Conservation (phyloP, 2,797 vertebrate genomes). For the Coregonus sp. region DNA sequence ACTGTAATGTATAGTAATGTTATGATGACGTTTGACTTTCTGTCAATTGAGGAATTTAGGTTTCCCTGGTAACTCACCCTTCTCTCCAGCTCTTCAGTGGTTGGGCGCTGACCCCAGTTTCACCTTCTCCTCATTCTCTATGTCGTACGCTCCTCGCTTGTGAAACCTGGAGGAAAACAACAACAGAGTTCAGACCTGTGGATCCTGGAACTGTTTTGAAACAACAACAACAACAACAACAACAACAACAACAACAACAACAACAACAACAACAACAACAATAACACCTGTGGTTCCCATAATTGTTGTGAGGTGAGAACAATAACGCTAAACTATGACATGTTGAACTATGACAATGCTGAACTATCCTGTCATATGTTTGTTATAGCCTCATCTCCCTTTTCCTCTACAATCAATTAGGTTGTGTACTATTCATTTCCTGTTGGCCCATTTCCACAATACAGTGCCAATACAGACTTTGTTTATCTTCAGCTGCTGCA, state of each 20-base stretch:
- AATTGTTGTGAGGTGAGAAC: neutral
- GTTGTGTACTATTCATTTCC: neutral
- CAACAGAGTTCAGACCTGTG: neutral
- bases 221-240: neutral
- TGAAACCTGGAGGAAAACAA: constrained; percentile 83
- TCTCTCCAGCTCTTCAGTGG: constrained; percentile 79
- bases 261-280: neutral
- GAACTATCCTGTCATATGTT: neutral
- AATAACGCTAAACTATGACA: neutral
- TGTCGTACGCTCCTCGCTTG: constrained; percentile 91
- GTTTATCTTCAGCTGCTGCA: neutral
- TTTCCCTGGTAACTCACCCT: constrained; percentile 63
- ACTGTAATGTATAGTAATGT: neutral
- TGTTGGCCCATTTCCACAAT: neutral
- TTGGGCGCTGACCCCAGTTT: constrained; percentile 88
- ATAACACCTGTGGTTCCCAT: neutral
- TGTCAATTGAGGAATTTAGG: neutral
- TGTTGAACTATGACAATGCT: neutral
- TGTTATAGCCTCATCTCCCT: neutral
- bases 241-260: neutral
- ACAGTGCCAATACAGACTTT: neutral
- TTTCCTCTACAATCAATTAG: neutral
- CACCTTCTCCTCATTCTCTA: constrained; percentile 96
- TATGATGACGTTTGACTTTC: neutral
- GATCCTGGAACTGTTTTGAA: neutral